Evolutionary conservation across 2,797 vertebrate species (phyloP), one percentile per base, ranked within the genome.

Genomic region (Catostomus latipinnis): DNA sequence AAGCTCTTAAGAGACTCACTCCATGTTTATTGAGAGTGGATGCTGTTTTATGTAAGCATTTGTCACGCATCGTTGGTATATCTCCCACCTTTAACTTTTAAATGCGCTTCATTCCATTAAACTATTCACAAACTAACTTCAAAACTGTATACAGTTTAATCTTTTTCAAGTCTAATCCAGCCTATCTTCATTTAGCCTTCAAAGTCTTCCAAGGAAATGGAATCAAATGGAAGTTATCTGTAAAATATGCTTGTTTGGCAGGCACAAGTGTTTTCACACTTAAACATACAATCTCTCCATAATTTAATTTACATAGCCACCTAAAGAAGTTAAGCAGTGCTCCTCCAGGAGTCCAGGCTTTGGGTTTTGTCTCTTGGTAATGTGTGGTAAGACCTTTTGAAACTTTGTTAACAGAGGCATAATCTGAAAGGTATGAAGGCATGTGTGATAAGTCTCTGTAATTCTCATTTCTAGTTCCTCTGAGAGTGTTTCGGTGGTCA

Each of bases 161-260:
- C 54, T 80, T 62, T 71, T 50, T 50, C n/a, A 52, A 76, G 73
- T 53, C n/a, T 71, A 73, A 70, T 82, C 43, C 34, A 81, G 78
- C 74, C 63, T 48, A 45, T 72, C 49, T 52, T 48, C 6, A 46
- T 74, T 67, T 57, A 14, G 18, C 7, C 57, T 63, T 57, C 18
- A 63, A 69, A 71, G 18, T 6, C 16, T 58, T 57, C 6, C 1
- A 46, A 5, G 48, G 12, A 73, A 71, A 60, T 80, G 4, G 43
- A 81, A 79, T 71, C 18, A 18, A 43, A 67, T 60, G 50, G 49
- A 71, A 58, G 22, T 71, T 34, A 62, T 46, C 72, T 52, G 52
- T 14, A 57, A 63, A 73, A 82, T 66, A 48, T 75, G 54, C 53
- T 75, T 22, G 14, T 71, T 80, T 84, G 49, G 8, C 14, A 58